Base-by-base conservation (phyloP, 2,797 vertebrate species). In the Pyrocephalus nanus region DNA sequence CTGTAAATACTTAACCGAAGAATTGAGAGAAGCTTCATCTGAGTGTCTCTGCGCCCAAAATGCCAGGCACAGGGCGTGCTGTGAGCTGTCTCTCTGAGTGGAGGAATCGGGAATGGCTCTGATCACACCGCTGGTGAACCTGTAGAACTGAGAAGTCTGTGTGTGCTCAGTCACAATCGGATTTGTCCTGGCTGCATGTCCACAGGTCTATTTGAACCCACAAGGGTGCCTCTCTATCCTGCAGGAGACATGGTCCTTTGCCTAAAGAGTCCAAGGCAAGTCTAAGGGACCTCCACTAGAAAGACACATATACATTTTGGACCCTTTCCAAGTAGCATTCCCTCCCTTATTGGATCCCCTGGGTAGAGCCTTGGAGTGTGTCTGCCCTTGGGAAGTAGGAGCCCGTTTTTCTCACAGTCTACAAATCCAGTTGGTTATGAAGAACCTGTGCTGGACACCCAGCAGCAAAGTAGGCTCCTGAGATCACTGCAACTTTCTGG, bases 21-120 rank as follows among this genome's bases (percentile, higher is more conserved):
- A 22, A 13, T 0, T 1, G 15, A 0, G 2, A 42, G 19, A 38
- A 7, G 34, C 3, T 4, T 5, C 26, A 2, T 15, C 27, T 1
- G 6, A 3, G n/a, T 4, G 42, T 47, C 51, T 26, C 18, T 20
- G 36, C 1, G 0, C 20, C 58, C 32, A 8, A 61, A 65, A 42
- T 4, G 12, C 36, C 2, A 3, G 53, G 29, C 53, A 36, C 48
- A 8, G 74, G 27, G 27, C 67, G 1, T 4, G 54, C 72, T 43
- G 27, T 2, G 66, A 61, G 29, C 47, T 43, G n/a, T 40, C 25
- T 29, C 58, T 26, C 17, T 6, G 64, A 6, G 3, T 11, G 65
- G 27, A 64, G 67, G 38, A 38, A 17, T 11, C 18, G 9, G 23
- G 47, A 29, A 40, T 4, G 58, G 32, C 29, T 84, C 58, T 20